Evolutionary conservation across 2,113 vertebrate genomes (phyloP).

Genomic region (Callaeas wilsoni): DNA sequence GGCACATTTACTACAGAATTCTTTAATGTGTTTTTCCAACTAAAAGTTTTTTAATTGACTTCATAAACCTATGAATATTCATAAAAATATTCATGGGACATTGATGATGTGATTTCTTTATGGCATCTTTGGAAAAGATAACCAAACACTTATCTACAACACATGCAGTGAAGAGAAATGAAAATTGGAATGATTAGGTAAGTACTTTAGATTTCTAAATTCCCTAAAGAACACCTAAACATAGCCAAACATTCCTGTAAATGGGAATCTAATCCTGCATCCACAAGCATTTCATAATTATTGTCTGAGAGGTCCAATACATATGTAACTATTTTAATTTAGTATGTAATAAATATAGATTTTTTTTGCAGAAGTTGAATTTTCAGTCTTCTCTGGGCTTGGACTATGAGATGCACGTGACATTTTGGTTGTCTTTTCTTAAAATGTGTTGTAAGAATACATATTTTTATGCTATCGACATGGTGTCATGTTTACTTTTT

Average conservation of each 20-base stretch:
- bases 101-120: neutral
- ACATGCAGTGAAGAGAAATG: neutral
- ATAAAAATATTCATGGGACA: neutral
- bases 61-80: neutral
- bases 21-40: neutral
- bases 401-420: neutral
- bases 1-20: neutral
- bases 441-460: neutral
- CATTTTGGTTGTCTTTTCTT: neutral
- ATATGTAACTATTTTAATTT: neutral
- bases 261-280: neutral
- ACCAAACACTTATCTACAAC: neutral
- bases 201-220: neutral
- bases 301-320: neutral
- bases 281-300: neutral
- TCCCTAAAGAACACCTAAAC: neutral
- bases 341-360: neutral
- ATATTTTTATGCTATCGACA: neutral
- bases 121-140: neutral
- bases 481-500: neutral
- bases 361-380: neutral
- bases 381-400: conserved; percentile 17
- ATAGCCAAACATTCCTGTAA: neutral
- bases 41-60: neutral
- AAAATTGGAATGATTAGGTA: neutral